A percentile compares a stretch with the other conserved stretches of the same genome.
Conservation (phyloP, 2,888 invertebrate species). For the Oscheius onirici region DNA sequence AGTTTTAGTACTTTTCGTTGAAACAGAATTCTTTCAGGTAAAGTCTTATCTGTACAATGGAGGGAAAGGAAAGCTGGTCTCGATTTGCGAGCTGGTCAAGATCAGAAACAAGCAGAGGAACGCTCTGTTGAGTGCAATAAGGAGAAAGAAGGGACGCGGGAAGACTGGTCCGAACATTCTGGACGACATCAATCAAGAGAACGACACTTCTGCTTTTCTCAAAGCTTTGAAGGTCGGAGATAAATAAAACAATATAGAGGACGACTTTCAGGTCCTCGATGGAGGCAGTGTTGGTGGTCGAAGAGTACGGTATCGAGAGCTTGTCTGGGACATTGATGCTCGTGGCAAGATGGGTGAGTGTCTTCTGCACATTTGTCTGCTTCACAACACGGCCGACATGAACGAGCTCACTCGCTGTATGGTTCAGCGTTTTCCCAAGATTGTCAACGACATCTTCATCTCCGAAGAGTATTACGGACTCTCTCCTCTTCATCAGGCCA, state of each 20-base stretch:
- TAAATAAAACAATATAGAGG: not conserved
- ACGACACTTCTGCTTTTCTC: constrained; percentile 24
- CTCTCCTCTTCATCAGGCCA: constrained; percentile 85
- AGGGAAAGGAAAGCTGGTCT: constrained; percentile 88
- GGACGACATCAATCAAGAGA: constrained; percentile 67
- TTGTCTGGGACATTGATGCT: constrained; percentile 67
- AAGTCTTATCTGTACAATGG: constrained; percentile 92
- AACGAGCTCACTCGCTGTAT: constrained; percentile 92
- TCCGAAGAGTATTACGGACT: constrained; percentile 91
- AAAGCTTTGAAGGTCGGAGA: constrained; percentile 15
- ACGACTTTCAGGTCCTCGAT: constrained; percentile 49
- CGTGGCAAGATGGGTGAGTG: constrained; percentile 93
- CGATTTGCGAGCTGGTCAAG: constrained; percentile 86
- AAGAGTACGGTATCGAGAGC: constrained; percentile 76
- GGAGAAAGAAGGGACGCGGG: constrained; percentile 65
- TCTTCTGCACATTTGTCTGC: constrained; percentile 88
- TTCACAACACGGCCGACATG: constrained; percentile 89
- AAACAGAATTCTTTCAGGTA: constrained; percentile 74
- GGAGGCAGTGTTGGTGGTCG: constrained; percentile 66
- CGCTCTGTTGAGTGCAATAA: constrained; percentile 57
- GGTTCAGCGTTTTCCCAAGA: constrained; percentile 88
- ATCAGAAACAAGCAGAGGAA: constrained; percentile 81
- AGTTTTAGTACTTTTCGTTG: constrained; percentile 73
- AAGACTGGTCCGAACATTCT: constrained; percentile 70
- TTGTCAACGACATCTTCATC: constrained; percentile 94